phyloP scores from a whole-genome alignment of 2,797 vertebrate species.

The Streptopelia turtur region DNA sequence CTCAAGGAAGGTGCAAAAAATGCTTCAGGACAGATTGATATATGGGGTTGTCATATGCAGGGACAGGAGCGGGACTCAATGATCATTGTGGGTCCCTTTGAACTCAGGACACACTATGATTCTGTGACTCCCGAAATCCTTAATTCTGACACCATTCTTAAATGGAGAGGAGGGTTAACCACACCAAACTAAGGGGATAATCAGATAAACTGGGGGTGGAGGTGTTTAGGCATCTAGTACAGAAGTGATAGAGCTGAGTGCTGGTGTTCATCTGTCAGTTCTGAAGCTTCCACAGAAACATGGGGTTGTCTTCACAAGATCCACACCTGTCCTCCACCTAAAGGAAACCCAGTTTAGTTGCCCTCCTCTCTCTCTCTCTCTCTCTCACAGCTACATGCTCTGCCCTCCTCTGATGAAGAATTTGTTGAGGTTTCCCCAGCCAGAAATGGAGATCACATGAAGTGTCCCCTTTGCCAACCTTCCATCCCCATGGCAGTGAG shows the following conservation, averaged over 20 bases:
- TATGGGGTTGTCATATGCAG: too few species aligned
- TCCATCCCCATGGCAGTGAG: accelerated
- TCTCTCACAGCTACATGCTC: neutral
- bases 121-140: neutral
- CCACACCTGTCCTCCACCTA: neutral
- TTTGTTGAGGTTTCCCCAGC: neutral
- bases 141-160: neutral
- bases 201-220: too few species aligned
- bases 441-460: neutral
- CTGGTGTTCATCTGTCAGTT: neutral
- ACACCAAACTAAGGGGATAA: neutral
- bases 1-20: neutral
- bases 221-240: neutral
- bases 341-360: neutral
- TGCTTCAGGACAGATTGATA: accelerated
- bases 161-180: neutral
- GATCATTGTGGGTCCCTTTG: too few species aligned
- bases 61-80: too few species aligned
- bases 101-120: too few species aligned
- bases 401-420: neutral
- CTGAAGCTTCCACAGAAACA: neutral
- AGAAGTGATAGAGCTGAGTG: neutral
- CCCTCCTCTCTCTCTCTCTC: neutral
- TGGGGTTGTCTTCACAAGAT: neutral
- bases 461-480: neutral